Base-by-base conservation (phyloP, 2,113 vertebrate genomes). In the Ahaetulla prasina region DNA sequence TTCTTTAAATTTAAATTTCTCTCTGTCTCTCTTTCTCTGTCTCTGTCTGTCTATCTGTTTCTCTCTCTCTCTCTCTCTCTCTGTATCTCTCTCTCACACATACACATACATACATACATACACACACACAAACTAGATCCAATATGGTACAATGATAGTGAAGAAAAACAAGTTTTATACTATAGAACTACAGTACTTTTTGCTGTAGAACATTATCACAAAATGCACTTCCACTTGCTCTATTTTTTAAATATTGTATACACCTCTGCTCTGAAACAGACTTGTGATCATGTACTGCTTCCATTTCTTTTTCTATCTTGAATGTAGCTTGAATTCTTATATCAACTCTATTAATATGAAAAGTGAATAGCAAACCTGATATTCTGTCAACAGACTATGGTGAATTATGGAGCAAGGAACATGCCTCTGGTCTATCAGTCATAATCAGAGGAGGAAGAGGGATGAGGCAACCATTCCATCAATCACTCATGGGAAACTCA, bases 11-110 rank as follows among this genome's bases (percentile, higher is more conserved):
- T 35, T 35, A 74, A 8, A 1, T 25, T 68, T 14, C 12, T 35
- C 25, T 63, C 27, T 63, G 9, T 60, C 1, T 60, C 2, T 60
- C 23, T 60, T 0, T 57, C 7, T 57, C 8, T 60, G 2, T 60
- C 0, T 60, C 1, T 25, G 4, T 55, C 7, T 57, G 0, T 57
- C 22, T 23, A 0, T 57, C 54, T 54, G 1, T 22, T 0, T 53
- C 4, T 22, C 53, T 55, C 7, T 27, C 55, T 63, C 1, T 63
- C 3, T 63, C 1, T 4, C 3, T n/a, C 2, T 57, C 3, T 60
- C 57, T 68, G 4, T 68, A n/a, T n/a, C n/a, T n/a, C 27, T 63
- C 3, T 4, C 10, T 30, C 12, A 14, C 52, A 18, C 52, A 53
- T 25, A 60, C 25, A 27, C 57, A 60, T 9, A 30, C 57, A 23